A percentile compares a stretch with the other conserved stretches of the same genome.
Evolutionary conservation across 2,888 invertebrate species (phyloP).

Genomic region (Noctua janthe): DNA sequence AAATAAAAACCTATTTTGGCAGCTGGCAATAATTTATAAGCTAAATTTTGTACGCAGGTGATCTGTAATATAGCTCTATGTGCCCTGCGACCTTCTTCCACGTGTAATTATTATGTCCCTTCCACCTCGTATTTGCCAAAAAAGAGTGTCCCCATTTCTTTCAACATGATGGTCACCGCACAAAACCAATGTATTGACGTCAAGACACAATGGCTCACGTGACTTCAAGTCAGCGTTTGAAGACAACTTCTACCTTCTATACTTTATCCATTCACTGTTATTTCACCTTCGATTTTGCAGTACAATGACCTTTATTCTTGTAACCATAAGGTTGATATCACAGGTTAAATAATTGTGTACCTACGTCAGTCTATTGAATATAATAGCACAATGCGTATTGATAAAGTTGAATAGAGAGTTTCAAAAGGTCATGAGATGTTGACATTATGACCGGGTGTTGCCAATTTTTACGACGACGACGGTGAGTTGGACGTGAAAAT

Average conservation of each 20-base stretch:
- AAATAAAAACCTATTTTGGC: constrained; percentile 36
- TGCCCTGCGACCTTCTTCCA: too few relatives aligned
- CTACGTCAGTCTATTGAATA: constrained; percentile 20
- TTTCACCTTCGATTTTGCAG: neutral
- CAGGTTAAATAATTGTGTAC: neutral
- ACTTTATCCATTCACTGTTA: constrained; percentile 2
- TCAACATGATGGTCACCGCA: constrained; percentile 19
- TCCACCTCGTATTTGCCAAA: neutral
- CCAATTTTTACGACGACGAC: neutral
- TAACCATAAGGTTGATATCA: neutral
- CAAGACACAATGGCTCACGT: constrained; percentile 33
- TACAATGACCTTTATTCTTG: neutral
- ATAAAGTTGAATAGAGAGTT: constrained; percentile 1
- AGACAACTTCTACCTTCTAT: constrained; percentile 22
- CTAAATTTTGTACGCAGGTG: constrained; percentile 14
- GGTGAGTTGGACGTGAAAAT: neutral
- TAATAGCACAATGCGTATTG: constrained; percentile 20
- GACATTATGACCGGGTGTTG: constrained; percentile 26
- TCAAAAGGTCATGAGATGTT: constrained; percentile 38
- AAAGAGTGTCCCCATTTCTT: constrained; percentile 12
- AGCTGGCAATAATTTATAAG: constrained; percentile 27
- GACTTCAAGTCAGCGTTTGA: constrained; percentile 25
- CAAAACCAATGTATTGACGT: constrained; percentile 16
- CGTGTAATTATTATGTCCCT: too few relatives aligned
- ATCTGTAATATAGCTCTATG: neutral